phyloP scores from a whole-genome alignment of 23 tunicate genomes.

The Oikopleura dioica region DNA sequence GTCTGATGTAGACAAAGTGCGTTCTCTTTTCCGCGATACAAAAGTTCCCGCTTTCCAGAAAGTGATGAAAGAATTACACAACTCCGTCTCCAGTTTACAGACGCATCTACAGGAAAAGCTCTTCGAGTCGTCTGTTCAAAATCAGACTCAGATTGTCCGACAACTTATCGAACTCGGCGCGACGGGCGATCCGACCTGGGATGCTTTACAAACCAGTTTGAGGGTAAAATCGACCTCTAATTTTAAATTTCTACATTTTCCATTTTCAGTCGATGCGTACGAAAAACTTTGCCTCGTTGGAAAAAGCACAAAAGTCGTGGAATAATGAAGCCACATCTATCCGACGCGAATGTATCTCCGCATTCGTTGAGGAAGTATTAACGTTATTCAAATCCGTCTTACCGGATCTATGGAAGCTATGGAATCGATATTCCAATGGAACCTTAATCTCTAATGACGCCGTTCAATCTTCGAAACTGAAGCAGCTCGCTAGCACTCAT shows the following conservation, averaged over 20 bases:
- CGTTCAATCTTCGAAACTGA: constrained; percentile 25
- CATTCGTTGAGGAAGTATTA: background rate
- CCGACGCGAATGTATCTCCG: background rate
- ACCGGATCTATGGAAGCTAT: constrained; percentile 83
- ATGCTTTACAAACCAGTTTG: constrained; percentile 8
- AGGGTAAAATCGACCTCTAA: background rate
- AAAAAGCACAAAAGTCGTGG: background rate
- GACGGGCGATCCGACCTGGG: constrained; percentile 74
- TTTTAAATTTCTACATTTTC: background rate
- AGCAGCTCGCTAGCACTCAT: constrained; percentile 39
- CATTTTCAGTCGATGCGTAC: too few species aligned
- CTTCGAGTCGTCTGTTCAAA: background rate
- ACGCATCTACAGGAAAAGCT: background rate
- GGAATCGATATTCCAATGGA: constrained; percentile 70
- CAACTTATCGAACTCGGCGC: constrained; percentile 22
- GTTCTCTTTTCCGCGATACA: constrained; percentile 59
- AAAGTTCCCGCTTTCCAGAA: constrained; percentile 48
- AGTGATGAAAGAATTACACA: constrained; percentile 9
- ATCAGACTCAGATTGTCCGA: background rate
- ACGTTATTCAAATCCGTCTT: background rate
- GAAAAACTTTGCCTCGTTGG: too few species aligned
- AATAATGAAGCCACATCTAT: background rate
- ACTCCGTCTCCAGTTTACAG: background rate
- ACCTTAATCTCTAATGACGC: background rate
- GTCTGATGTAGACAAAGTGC: constrained; percentile 82